phyloP scores from a whole-genome alignment of 2,113 vertebrate genomes.

The Syngnathus floridae region DNA sequence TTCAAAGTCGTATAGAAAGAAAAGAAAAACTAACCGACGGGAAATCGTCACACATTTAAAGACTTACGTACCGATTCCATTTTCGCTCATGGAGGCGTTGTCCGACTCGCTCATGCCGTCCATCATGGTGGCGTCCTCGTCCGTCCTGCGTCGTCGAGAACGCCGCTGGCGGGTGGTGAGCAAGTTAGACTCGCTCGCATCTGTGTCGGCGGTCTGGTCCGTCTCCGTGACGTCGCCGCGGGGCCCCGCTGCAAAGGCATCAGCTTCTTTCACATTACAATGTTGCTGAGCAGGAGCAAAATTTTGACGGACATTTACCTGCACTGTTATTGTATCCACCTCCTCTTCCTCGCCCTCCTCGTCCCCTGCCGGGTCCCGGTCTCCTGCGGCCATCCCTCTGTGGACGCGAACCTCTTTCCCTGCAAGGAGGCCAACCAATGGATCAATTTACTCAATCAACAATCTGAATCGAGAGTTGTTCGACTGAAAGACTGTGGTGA shows the following conservation, averaged over 20 bases:
- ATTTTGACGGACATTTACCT: slow-evolving; percentile 64
- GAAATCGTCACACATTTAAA: not conserved
- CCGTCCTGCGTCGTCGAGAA: slow-evolving; percentile 90
- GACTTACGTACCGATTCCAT: slow-evolving; percentile 83
- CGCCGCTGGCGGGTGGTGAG: slow-evolving; percentile 85
- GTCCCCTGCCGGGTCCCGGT: slow-evolving; percentile 75
- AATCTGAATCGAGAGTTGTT: too few species aligned
- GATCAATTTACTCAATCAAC: not conserved
- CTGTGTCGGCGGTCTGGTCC: slow-evolving; percentile 93
- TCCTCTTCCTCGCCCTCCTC: slow-evolving; percentile 83
- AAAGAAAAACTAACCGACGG: not conserved
- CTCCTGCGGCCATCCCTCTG: slow-evolving; percentile 85
- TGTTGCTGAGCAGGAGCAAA: not conserved
- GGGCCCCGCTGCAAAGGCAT: slow-evolving; percentile 68
- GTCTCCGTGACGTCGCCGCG: slow-evolving; percentile 88
- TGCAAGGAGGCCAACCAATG: slow-evolving; percentile 16
- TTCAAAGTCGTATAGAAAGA: not conserved
- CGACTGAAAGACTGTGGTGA: too few species aligned
- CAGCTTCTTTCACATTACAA: not conserved
- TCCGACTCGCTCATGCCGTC: slow-evolving; percentile 97
- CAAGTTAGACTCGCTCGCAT: slow-evolving; percentile 90
- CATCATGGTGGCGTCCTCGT: slow-evolving; percentile 89
- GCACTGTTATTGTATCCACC: slow-evolving; percentile 82
- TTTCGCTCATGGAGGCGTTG: slow-evolving; percentile 92
- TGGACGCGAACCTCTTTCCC: slow-evolving; percentile 78